These are phyloP conservation scores for Vespertilio murinus DNA, from an alignment of 2,797 vertebrate genomes.

Conservation along the genomic window DNA sequence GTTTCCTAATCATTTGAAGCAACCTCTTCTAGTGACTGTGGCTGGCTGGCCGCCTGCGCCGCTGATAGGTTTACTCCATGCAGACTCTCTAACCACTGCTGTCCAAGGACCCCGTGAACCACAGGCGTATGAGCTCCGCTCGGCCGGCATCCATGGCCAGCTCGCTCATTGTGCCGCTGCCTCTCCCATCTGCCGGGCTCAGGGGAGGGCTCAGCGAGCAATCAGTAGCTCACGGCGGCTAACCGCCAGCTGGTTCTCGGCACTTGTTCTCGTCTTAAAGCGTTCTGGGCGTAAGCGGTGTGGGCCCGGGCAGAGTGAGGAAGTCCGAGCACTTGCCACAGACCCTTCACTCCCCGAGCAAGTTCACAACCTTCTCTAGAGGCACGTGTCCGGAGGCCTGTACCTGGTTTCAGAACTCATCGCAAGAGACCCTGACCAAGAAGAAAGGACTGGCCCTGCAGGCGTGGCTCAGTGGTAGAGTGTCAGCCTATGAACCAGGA, in stretches of 20 bases:
- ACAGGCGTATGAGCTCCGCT: not conserved
- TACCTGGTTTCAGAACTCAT: too few species aligned
- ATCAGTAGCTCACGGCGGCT: not conserved
- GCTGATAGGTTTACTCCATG: not conserved
- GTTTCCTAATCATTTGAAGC: not conserved
- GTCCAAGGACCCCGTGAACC: not conserved
- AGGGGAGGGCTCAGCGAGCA: not conserved
- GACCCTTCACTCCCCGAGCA: not conserved
- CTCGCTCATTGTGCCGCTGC: not conserved
- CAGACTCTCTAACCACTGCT: not conserved
- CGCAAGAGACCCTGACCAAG: too few species aligned
- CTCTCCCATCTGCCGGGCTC: not conserved
- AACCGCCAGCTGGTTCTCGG: constrained; percentile 47
- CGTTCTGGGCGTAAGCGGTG: constrained; percentile 56
- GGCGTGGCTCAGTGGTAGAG: not conserved
- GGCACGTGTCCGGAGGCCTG: too few species aligned
- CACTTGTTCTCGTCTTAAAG: constrained; percentile 47
- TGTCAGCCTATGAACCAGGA: not conserved
- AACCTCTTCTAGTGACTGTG: not conserved
- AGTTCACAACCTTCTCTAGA: too few species aligned
- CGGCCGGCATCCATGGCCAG: not conserved
- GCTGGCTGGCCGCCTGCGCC: not conserved
- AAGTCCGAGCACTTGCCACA: not conserved
- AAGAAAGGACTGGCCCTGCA: too few species aligned
- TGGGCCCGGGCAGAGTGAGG: not conserved